phyloP scores from a whole-genome alignment of 2,797 vertebrate genomes.

The Esox masquinongy region DNA sequence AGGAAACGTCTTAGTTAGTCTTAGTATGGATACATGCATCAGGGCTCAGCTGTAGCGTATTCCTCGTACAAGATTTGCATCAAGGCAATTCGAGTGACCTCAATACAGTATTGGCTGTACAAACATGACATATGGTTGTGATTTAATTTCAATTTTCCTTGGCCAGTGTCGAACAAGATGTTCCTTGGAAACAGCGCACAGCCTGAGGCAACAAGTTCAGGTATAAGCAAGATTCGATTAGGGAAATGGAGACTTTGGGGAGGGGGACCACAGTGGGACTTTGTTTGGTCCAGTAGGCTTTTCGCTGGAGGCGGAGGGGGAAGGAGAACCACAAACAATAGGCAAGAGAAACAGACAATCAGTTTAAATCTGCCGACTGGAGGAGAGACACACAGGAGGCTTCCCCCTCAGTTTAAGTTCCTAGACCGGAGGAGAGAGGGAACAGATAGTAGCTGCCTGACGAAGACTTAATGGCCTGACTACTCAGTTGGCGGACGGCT shows the following conservation, averaged over 20 bases:
- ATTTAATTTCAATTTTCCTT: neutral
- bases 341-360: neutral
- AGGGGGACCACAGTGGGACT: neutral
- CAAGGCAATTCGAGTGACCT: neutral
- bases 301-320: neutral
- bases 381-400: neutral
- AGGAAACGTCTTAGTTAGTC: no score
- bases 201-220: neutral
- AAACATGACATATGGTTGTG: conserved; percentile 5
- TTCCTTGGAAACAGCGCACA: neutral
- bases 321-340: neutral
- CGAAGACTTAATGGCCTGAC: neutral
- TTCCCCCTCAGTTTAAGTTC: neutral
- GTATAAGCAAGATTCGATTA: conserved; percentile 5
- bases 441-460: neutral
- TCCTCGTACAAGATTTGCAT: neutral
- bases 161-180: neutral
- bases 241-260: neutral
- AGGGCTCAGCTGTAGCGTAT: no score
- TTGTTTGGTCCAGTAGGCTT: neutral
- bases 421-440: neutral
- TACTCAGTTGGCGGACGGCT: neutral
- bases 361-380: no score
- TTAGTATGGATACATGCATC: neutral
- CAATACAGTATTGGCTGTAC: neutral